Evolutionary conservation across 2,113 vertebrate species (phyloP), one percentile per base, ranked within the genome.

Genomic region (Blennius ocellaris): DNA sequence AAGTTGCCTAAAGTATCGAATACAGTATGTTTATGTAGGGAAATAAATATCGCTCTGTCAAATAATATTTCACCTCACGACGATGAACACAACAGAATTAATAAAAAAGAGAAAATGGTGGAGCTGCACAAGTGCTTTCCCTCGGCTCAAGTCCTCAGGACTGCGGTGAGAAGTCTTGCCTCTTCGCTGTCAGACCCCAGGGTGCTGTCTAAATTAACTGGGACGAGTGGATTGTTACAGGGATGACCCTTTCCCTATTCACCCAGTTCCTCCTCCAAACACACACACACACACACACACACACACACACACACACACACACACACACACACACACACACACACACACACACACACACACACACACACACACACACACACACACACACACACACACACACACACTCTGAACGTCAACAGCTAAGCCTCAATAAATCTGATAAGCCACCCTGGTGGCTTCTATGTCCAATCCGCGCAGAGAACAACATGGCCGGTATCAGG

Each of bases 401-500:
- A 85, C 82, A 78, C 83, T 68, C 76, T 48, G 57, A 82, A 89
- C 78, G 73, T 86, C 81, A 82, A 83, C 68, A 7, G 15, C 76
- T 90, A 93, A 93, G 89, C 90, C 83, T 74, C 70, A 51, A 79
- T 92, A 92, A 93, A 92, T 90, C 91, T 86, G 91, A 92, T 92
- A 92, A 94, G 90, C 91, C 89, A 65, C 85, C 81, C 83, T 53
- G 83, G 89, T 89, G 87, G 85, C 89, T 90, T 69, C 73, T 73
- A 81, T 73, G 86, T 85, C 92, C 88, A 87, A 91, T 87, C 70
- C 51, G 51, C 17, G 55, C 76, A 21, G 57, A 83, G 80, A 90
- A 89, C 85, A 90, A 76, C 90, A 69, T 74, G 90, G 80, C 78
- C 66, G 90, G 93, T 90, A 94, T 96, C 95, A 96, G 95, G 94